Evolutionary conservation across 2,888 invertebrate species (phyloP), one percentile per base, ranked within the genome.

Genomic region (Malachius bipustulatus): DNA sequence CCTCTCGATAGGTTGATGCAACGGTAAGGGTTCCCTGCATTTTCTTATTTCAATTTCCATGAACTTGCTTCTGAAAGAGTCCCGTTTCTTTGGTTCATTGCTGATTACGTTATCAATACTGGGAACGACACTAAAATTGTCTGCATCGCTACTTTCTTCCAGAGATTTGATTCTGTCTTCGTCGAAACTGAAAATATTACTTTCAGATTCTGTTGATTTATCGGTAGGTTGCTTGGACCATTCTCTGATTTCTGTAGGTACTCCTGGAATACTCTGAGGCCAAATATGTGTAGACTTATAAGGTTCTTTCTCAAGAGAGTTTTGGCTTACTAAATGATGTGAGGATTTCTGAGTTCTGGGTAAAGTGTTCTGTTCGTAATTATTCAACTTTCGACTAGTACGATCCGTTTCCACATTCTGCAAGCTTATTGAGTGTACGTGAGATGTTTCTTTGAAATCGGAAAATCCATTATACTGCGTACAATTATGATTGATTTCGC

Each of bases 1-100:
- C 42, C 87, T 71, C 57, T 84, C 85, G 0, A 84, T 82, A 1
- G 81, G 78, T 14, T 77, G 73, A 54, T 81, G 83, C 4, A 71
- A 64, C 11, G 55, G 51, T 26, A 61, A 42, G 26, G 48, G 59
- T 47, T 44, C 61, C 29, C 44, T 58, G 26, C 65, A 50, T 19
- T 62, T 57, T 55, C 80, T 75, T 0, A 83, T 82, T 60, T 82
- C 80, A 45, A 83, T 83, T 55, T 70, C 70, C 28, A 65, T 52
- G 43, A 70, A 70, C 2, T 66, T 57, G 8, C 68, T 57, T 34
- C 63, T 57, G 24, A 57, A 59, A 33, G 54, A 59, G 30, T 54
- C 49, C 28, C 48, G 52, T 27, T 64, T 63, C 14, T 33, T 40
- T 27, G 49, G 49, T 19, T 47, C 39, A 16, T 45, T 47, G 28